Conservation (phyloP, 2,797 vertebrate genomes). For the Silurus aristotelis region DNA sequence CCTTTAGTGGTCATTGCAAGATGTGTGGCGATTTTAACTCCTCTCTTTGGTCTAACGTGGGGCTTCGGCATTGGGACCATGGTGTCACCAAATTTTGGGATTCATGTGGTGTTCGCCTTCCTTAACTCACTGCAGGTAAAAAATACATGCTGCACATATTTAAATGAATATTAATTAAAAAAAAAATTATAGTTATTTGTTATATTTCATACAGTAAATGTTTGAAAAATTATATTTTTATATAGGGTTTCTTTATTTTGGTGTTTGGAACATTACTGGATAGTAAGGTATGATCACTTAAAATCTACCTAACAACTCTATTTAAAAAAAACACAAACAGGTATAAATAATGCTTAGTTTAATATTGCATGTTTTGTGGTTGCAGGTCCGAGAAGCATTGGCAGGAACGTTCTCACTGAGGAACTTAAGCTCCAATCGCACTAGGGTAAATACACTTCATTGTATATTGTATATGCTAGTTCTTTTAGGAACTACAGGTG, state of each 20-base stretch:
- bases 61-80: constrained; percentile 78
- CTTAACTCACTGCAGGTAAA: constrained; percentile 77
- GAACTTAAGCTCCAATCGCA: constrained; percentile 11
- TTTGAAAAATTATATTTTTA: not conserved
- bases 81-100: not conserved
- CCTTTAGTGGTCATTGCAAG: constrained; percentile 77
- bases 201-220: no score
- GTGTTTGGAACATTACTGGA: constrained; percentile 41
- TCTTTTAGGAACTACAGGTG: not conserved
- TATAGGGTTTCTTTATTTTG: constrained; percentile 63
- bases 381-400: constrained; percentile 76
- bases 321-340: not conserved
- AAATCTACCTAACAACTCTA: not conserved
- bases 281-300: not conserved
- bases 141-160: constrained; percentile 28
- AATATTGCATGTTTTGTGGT: not conserved
- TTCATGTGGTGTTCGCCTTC: constrained; percentile 67
- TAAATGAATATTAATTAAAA: no score
- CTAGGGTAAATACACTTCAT: constrained; percentile 6
- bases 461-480: not conserved
- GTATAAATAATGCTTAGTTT: not conserved
- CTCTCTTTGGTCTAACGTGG: constrained; percentile 90
- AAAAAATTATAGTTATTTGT: no score
- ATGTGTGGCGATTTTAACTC: constrained; percentile 84
- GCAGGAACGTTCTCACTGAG: constrained; percentile 73